These are phyloP conservation scores for Campylorhamphus procurvoides DNA, from an alignment of 2,113 vertebrate species.

Conservation along the genomic window DNA sequence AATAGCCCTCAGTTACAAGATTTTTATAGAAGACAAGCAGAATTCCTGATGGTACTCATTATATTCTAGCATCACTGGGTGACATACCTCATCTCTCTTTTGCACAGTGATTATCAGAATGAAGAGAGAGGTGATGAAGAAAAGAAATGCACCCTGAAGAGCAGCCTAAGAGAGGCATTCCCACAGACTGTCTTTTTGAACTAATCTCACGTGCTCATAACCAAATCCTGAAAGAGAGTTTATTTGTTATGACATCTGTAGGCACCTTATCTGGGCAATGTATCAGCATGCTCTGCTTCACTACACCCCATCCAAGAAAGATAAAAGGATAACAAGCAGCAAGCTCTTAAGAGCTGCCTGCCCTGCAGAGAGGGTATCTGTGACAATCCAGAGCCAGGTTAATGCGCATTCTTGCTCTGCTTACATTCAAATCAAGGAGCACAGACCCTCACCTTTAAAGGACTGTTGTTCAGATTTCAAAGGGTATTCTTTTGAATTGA, in stretches of 20 bases:
- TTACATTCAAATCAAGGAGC: not conserved
- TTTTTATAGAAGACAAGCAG: not conserved
- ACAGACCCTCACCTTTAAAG: not conserved
- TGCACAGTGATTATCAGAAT: not conserved
- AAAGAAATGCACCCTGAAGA: not conserved
- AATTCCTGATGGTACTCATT: constrained; percentile 5
- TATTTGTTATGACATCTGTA: not conserved
- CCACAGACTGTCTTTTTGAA: not conserved
- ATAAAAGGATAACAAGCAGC: not conserved
- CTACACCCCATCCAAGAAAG: not conserved
- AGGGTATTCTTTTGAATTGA: not conserved
- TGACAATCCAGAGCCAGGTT: not conserved
- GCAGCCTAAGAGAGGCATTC: not conserved
- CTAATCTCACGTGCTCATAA: not conserved
- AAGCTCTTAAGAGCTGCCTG: not conserved
- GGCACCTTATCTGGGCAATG: not conserved
- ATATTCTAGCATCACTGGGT: not conserved
- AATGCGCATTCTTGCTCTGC: not conserved
- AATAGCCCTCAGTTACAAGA: not conserved
- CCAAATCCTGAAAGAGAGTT: not conserved
- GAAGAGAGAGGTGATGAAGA: not conserved
- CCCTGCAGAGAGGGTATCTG: not conserved
- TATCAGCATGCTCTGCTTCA: not conserved
- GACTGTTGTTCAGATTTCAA: not conserved
- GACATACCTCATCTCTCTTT: not conserved